Base-by-base conservation (phyloP, 2,113 vertebrate species). In the Otis tarda region DNA sequence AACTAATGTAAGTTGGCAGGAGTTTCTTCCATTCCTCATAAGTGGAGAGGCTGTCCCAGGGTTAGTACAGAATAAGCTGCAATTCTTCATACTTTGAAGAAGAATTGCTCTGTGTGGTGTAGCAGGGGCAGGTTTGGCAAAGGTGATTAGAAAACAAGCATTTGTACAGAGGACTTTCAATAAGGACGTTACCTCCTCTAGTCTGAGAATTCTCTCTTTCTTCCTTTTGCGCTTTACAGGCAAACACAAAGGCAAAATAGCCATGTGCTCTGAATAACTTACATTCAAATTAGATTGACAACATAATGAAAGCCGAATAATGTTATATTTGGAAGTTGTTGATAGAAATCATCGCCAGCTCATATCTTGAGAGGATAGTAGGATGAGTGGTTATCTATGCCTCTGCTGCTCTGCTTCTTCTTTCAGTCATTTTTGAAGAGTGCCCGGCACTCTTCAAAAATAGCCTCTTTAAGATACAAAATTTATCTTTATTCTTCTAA, bases 241-340 rank as follows among this genome's bases (percentile, higher is more conserved):
- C 31, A 89, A 90, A 91, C 49, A 93, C 86, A 96, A 95, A 96
- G 43, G 61, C 90, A 95, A 93, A 96, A 31, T 12, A 91, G 71
- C 61, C 83, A 41, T 33, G 33, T 81, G 67, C 79, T 90, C 70
- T 8, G 41, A 94, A 93, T 91, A 79, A 79, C 83, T 96, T 81
- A 69, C 69, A 95, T 83, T 87, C 90, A 92, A 94, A 97, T 95
- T 94, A 97, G 92, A 94, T 79, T 94, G 96, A 94, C 94, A 96
- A 93, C 65, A 94, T 93, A 97, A 95, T 94, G 95, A 94, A 90
- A 90, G 71, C 78, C 93, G 80, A 91, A 91, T 89, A 93, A 89
- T 61, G 79, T 76, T 97, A 90, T 94, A 94, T 97, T 97, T 94
- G 81, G 93, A 95, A 96, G 77, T 83, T 10, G 7, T 90, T 94